Percentiles rank a stretch among this genome's conserved stretches.
phyloP scores from a whole-genome alignment of 2,888 invertebrate genomes.

The Rotaria magnacalcarata region DNA sequence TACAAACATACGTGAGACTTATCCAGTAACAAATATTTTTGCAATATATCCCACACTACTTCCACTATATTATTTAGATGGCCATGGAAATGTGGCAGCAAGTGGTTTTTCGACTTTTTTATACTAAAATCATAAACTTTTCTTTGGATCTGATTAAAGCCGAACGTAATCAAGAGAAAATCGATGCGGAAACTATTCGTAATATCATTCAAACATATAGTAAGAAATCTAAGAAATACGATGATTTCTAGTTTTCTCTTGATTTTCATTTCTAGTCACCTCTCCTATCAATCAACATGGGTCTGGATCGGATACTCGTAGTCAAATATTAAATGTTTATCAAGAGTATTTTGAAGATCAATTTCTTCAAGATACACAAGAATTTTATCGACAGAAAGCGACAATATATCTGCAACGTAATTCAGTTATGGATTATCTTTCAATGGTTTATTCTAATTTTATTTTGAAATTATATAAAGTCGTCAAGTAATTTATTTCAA shows the following conservation, averaged over 20 bases:
- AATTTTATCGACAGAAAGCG: background rate
- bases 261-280: background rate
- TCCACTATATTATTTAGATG: background rate
- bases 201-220: background rate
- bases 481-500: background rate
- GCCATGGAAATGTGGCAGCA: background rate
- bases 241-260: background rate
- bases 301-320: background rate
- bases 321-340: background rate
- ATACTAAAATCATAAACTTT: background rate
- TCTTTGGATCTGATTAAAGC: background rate
- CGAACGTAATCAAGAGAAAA: background rate
- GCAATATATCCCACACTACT: background rate
- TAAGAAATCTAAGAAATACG: background rate
- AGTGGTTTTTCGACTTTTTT: background rate
- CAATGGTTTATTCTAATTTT: background rate
- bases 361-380: background rate
- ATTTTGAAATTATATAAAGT: background rate
- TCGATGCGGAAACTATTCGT: background rate
- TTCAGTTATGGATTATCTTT: background rate
- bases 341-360: constrained; percentile 2
- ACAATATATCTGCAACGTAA: background rate
- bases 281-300: background rate
- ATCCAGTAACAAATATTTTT: background rate
- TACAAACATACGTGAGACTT: background rate